Evolutionary conservation across 2,113 vertebrate genomes (phyloP).

Genomic region (Spheniscus mendiculus): DNA sequence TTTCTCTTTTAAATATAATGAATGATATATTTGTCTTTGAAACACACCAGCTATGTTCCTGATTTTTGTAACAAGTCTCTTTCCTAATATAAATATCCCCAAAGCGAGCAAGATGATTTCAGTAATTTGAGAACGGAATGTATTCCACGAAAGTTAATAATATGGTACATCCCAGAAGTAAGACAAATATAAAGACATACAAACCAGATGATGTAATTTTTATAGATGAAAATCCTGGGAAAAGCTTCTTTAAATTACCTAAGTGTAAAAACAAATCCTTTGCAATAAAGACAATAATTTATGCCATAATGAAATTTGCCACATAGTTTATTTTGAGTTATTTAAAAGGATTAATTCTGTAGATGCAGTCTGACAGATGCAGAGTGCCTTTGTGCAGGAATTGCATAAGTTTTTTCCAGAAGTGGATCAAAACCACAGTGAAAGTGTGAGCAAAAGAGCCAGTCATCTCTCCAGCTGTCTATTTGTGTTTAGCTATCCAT

Average conservation of each 20-base stretch:
- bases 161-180: conserved; percentile 47
- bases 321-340: conserved; percentile 13
- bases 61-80: conserved; percentile 34
- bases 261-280: background rate
- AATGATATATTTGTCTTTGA: conserved; percentile 19
- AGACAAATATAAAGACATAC: conserved; percentile 36
- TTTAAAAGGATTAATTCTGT: conserved; percentile 19
- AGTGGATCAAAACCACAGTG: background rate
- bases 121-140: conserved; percentile 8
- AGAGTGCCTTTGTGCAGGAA: background rate
- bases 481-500: background rate
- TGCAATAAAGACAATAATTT: conserved; percentile 30
- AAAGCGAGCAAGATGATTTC: background rate
- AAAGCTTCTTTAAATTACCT: conserved; percentile 39
- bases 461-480: background rate
- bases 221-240: conserved; percentile 2
- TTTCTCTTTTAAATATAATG: conserved; percentile 8
- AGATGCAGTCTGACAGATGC: background rate
- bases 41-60: background rate
- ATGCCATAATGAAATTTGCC: conserved; percentile 1
- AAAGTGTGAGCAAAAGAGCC: background rate
- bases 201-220: conserved; percentile 1
- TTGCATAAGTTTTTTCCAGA: background rate
- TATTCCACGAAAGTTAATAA: conserved; percentile 52
- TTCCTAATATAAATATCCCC: conserved; percentile 35